phyloP scores from a whole-genome alignment of 1,140 invertebrate species.

The Elymnias hypermnestra region DNA sequence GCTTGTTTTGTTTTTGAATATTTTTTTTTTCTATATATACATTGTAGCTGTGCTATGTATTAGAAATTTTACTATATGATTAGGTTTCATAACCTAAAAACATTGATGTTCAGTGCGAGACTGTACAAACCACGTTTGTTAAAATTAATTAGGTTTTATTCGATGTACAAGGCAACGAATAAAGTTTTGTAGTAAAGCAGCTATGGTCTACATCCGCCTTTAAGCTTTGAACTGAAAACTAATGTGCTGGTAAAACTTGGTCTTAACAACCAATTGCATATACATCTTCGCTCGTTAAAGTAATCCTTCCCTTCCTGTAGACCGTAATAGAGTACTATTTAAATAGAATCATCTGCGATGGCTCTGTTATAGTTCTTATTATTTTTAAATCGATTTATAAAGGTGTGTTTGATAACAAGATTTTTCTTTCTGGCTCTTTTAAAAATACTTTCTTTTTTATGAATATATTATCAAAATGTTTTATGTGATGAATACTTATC shows the following conservation, averaged over 20 bases:
- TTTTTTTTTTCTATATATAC: no score
- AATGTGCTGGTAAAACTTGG: conserved; percentile 47
- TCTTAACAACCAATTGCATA: conserved; percentile 47
- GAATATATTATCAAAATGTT: conserved; percentile 15
- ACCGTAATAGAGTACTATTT: neutral
- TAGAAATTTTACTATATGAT: no score
- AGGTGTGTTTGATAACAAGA: no score
- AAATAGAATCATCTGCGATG: neutral
- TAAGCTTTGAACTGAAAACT: conserved; percentile 47
- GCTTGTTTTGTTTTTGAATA: no score
- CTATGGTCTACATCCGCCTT: conserved; percentile 32
- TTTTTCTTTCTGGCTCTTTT: no score
- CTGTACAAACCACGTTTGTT: conserved; percentile 35
- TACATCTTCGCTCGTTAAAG: conserved; percentile 51
- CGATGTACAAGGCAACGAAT: conserved; percentile 39
- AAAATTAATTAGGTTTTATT: conserved; percentile 60
- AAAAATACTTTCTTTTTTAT: conserved; percentile 19
- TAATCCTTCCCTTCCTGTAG: conserved; percentile 37
- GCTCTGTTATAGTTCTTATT: conserved; percentile 6
- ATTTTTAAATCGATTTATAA: conserved; percentile 6
- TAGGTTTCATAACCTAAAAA: no score
- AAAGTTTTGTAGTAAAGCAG: conserved; percentile 39
- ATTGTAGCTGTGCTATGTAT: no score
- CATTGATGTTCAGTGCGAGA: conserved; percentile 38
- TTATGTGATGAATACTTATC: conserved; percentile 26